These are phyloP conservation scores for Alligator mississippiensis DNA, from an alignment of 2,113 vertebrate genomes.

Conservation along the genomic window DNA sequence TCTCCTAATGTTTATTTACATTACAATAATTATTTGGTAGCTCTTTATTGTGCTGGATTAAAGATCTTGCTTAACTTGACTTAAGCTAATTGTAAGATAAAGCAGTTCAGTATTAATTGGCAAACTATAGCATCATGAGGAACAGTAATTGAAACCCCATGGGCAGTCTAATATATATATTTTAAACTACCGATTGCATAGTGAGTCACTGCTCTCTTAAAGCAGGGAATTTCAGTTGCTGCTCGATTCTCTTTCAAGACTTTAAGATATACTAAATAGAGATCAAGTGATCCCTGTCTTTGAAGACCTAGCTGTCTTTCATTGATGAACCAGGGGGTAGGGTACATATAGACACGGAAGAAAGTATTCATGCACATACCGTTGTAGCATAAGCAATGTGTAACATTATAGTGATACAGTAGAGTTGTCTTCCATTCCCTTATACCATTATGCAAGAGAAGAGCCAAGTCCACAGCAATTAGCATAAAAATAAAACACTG, in stretches of 20 bases:
- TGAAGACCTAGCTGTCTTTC: background rate
- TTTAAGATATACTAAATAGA: accelerated
- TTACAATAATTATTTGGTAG: background rate
- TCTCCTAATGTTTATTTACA: accelerated
- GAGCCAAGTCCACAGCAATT: conserved; percentile 20
- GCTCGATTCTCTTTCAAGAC: background rate
- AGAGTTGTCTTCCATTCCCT: background rate
- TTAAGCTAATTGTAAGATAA: background rate
- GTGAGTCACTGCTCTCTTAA: background rate
- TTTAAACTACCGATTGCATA: background rate
- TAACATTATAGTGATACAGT: accelerated
- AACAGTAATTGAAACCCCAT: accelerated
- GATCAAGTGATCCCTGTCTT: background rate
- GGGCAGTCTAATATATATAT: background rate
- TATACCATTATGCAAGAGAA: background rate
- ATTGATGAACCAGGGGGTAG: too few relatives aligned
- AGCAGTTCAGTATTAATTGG: background rate
- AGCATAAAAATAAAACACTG: background rate
- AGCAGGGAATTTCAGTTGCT: background rate
- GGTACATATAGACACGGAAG: too few relatives aligned
- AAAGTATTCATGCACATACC: too few relatives aligned
- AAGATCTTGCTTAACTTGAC: background rate
- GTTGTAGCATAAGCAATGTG: background rate
- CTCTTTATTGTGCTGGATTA: background rate
- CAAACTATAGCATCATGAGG: background rate